Conservation (phyloP, 2,113 vertebrate species). For the Eudyptes chrysolophus region DNA sequence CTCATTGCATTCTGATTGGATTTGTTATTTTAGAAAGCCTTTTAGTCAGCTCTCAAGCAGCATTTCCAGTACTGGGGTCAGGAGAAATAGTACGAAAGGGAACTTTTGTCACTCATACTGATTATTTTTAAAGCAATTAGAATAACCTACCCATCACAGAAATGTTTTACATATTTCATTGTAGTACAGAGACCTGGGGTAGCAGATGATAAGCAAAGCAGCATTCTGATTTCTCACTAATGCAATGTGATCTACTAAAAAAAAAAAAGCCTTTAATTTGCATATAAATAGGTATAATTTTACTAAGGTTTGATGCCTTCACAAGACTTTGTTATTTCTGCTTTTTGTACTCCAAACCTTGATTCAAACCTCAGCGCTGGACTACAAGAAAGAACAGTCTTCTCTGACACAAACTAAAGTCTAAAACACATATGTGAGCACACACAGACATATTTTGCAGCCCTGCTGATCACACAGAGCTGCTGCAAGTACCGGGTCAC, state of each 20-base stretch:
- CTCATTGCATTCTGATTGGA: not conserved
- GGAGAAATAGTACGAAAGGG: not conserved
- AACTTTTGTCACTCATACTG: not conserved
- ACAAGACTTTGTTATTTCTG: not conserved
- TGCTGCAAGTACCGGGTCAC: not conserved
- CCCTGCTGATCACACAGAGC: not conserved
- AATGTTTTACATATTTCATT: not conserved
- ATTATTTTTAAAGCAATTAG: not conserved
- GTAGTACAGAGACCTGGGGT: not conserved
- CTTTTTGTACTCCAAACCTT: not conserved
- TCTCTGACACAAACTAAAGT: not conserved
- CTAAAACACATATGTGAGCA: not conserved
- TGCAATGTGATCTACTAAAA: not conserved
- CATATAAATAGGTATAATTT: not conserved
- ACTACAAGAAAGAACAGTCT: not conserved
- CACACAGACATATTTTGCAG: not conserved
- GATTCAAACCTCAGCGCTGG: not conserved
- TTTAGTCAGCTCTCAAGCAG: not conserved
- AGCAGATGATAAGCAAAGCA: not conserved
- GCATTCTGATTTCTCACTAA: not conserved
- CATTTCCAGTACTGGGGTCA: not conserved
- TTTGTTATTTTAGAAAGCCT: not conserved
- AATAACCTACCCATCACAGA: not conserved
- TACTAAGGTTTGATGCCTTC: not conserved
- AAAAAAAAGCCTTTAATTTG: not conserved